These are phyloP conservation scores for Amphipyra berbera DNA, from an alignment of 2,888 invertebrate genomes.

Conservation along the genomic window DNA sequence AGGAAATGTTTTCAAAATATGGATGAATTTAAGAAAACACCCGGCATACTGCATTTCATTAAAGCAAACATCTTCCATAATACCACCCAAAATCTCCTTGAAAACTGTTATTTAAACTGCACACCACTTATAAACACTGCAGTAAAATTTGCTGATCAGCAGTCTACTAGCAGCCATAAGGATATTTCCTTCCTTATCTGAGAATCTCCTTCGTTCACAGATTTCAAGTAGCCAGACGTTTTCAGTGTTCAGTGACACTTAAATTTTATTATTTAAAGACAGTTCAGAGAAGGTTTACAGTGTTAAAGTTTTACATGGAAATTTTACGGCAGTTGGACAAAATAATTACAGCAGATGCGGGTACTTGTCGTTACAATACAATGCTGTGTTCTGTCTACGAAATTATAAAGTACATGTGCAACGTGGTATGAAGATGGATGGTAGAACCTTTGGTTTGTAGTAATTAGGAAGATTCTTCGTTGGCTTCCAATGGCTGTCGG, in stretches of 20 bases:
- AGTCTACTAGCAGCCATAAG: constrained; percentile 24
- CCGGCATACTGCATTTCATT: too few relatives aligned
- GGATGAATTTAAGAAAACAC: too few relatives aligned
- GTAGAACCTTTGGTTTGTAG: constrained; percentile 1
- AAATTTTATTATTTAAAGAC: constrained; percentile 47
- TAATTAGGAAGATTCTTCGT: constrained; percentile 24
- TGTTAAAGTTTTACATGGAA: constrained; percentile 1
- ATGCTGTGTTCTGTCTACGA: neutral
- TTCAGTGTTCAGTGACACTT: constrained; percentile 26
- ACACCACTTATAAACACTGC: constrained; percentile 25
- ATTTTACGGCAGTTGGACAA: constrained; percentile 6
- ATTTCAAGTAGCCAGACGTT: constrained; percentile 42
- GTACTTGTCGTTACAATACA: neutral
- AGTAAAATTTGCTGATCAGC: constrained; percentile 33
- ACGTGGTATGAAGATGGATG: constrained; percentile 4
- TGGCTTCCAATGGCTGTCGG: constrained; percentile 7
- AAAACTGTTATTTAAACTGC: constrained; percentile 8
- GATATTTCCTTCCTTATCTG: constrained; percentile 29
- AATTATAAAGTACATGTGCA: neutral
- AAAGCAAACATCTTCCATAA: neutral
- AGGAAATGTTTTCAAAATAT: too few relatives aligned
- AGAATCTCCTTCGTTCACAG: constrained; percentile 40
- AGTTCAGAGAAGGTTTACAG: constrained; percentile 5
- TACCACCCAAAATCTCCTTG: neutral
- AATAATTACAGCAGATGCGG: constrained; percentile 8